These are phyloP conservation scores for Vultur gryphus DNA, from an alignment of 2,797 vertebrate genomes.

Conservation along the genomic window DNA sequence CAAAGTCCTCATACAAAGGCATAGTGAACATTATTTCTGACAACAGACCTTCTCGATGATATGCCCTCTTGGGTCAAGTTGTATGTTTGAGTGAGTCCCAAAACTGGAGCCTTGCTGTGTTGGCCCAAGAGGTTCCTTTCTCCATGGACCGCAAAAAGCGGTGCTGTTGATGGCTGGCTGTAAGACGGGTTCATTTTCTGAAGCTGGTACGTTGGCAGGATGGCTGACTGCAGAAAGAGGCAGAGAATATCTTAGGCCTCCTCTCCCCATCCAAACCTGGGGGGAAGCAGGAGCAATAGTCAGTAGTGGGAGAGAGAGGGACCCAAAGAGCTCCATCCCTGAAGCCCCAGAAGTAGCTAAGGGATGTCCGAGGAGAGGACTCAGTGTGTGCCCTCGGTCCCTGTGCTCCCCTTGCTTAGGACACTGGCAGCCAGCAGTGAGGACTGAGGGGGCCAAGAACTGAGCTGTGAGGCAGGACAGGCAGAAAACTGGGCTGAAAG, in stretches of 20 bases:
- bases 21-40: neutral
- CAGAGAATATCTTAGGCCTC: neutral
- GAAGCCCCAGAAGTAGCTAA: neutral
- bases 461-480: neutral
- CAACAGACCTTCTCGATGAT: neutral
- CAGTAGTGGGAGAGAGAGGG: neutral
- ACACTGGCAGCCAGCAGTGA: neutral
- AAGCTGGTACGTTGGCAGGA: neutral
- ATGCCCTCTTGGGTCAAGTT: neutral
- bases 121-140: neutral
- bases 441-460: neutral
- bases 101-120: neutral
- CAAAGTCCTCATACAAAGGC: neutral
- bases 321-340: neutral
- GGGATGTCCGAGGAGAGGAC: neutral
- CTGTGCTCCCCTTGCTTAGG: neutral
- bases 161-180: neutral
- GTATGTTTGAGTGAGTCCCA: neutral
- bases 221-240: neutral
- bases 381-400: rapidly evolving
- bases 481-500: neutral
- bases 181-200: neutral
- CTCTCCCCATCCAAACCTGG: neutral
- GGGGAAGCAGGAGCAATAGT: neutral
- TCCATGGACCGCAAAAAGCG: rapidly evolving